Conservation (phyloP, 2,113 vertebrate species). For the Zapus hudsonius region DNA sequence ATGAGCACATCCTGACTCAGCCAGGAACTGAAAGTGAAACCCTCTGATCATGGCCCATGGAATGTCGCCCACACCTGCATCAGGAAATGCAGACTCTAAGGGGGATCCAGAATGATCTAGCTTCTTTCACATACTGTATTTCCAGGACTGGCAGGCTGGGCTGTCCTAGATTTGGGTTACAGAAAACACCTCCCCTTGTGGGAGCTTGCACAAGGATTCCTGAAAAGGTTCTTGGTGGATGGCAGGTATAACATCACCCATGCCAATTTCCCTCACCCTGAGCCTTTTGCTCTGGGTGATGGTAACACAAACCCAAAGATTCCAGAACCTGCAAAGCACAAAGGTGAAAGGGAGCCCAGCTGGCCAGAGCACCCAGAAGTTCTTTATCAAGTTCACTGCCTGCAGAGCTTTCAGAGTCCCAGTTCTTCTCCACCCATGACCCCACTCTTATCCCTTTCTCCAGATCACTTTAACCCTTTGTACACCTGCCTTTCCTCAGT, state of each 20-base stretch:
- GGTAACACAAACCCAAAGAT: background rate
- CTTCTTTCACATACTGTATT: background rate
- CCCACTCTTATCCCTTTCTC: background rate
- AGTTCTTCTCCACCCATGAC: no score
- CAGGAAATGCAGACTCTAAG: background rate
- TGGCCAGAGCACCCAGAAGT: background rate
- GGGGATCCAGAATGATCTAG: accelerated
- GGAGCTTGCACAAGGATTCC: background rate
- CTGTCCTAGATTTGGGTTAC: background rate
- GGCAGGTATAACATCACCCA: background rate
- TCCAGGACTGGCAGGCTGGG: background rate
- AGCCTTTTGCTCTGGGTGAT: background rate
- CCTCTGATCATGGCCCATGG: background rate
- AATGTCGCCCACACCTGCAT: background rate
- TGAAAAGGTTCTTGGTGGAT: no score
- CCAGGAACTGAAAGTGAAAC: slow-evolving; percentile 13
- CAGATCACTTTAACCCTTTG: background rate
- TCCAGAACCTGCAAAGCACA: background rate
- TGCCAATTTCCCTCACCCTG: background rate
- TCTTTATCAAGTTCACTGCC: background rate
- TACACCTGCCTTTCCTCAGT: background rate
- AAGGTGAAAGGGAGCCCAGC: background rate
- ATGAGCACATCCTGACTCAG: background rate
- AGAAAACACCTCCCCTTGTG: background rate
- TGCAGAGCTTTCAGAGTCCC: background rate